Conservation (phyloP, 2,888 invertebrate species). For the Scotopteryx bipunctaria region DNA sequence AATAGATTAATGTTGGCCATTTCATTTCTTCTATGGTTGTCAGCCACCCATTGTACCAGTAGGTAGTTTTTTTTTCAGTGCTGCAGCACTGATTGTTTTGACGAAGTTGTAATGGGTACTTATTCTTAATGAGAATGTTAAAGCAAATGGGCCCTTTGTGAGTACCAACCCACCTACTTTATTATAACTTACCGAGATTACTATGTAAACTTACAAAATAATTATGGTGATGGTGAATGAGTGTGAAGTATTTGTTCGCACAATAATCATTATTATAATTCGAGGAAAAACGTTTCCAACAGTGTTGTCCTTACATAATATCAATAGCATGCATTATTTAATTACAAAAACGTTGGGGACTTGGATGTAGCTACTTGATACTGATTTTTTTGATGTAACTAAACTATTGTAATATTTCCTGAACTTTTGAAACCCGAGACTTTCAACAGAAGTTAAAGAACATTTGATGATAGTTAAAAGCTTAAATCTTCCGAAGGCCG, state of each 20-base stretch:
- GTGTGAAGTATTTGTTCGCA: background rate
- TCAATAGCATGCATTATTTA: constrained; percentile 9
- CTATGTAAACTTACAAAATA: too few relatives aligned
- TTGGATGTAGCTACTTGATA: too few relatives aligned
- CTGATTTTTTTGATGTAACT: too few relatives aligned
- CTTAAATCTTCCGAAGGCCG: too few relatives aligned
- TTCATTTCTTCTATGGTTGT: background rate
- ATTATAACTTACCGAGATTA: too few relatives aligned
- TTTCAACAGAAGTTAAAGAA: too few relatives aligned
- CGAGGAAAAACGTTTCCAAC: constrained; percentile 14
- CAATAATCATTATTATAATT: constrained; percentile 10
- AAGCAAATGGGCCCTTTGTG: too few relatives aligned
- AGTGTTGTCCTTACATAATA: background rate
- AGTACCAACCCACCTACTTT: too few relatives aligned
- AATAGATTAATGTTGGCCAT: constrained; percentile 1
- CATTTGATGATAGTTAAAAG: too few relatives aligned
- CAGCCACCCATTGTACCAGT: constrained; percentile 16
- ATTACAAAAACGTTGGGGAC: background rate
- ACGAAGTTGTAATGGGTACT: background rate
- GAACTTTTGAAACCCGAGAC: too few relatives aligned
- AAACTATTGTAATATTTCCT: too few relatives aligned
- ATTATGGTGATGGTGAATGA: background rate
- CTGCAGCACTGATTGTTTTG: constrained; percentile 15
- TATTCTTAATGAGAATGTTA: background rate
- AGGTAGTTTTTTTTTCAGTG: background rate